These are phyloP conservation scores for Hylaea fasciaria DNA, from an alignment of 2,888 invertebrate genomes.

Conservation along the genomic window DNA sequence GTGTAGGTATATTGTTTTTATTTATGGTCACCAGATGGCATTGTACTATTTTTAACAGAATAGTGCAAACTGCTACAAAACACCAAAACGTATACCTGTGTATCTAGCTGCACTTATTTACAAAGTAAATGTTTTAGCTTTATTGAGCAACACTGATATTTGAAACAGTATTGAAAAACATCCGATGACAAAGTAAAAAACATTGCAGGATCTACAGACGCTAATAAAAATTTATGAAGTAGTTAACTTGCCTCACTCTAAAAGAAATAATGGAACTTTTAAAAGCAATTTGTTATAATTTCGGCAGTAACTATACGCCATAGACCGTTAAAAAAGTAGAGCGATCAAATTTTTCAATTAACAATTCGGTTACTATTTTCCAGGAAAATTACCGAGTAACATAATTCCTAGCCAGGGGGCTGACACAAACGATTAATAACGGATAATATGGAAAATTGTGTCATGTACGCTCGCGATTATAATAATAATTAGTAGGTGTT, in stretches of 20 bases:
- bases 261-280: conserved; percentile 25
- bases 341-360: conserved; percentile 6
- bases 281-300: conserved; percentile 29
- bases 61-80: no score
- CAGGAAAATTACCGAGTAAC: not conserved
- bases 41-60: no score
- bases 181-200: conserved; percentile 23
- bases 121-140: no score
- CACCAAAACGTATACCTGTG: no score
- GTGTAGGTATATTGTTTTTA: no score
- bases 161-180: conserved; percentile 7
- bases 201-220: conserved; percentile 11
- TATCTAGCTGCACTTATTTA: no score
- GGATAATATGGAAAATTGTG: conserved; percentile 7
- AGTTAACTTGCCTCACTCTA: conserved; percentile 19
- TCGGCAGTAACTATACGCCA: conserved; percentile 6
- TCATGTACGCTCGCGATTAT: conserved; percentile 3
- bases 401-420: not conserved
- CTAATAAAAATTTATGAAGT: conserved; percentile 23
- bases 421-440: not conserved
- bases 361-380: conserved; percentile 7
- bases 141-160: not conserved
- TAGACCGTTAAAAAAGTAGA: conserved; percentile 10
- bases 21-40: no score
- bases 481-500: conserved; percentile 16